Conservation (phyloP, 2,113 vertebrate species). For the Lophochroa leadbeateri region DNA sequence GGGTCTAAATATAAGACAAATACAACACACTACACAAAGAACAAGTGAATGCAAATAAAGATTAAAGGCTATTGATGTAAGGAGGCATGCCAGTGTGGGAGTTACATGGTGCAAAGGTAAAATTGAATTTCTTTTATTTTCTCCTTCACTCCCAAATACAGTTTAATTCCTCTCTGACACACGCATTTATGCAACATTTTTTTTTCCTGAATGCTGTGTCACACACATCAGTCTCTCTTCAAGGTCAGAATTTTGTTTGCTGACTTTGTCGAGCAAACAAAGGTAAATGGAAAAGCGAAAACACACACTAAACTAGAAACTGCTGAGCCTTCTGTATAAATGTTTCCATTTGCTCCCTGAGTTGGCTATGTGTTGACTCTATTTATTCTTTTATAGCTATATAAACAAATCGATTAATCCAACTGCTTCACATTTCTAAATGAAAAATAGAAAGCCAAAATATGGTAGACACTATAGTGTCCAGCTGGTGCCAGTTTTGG, state of each 20-base stretch:
- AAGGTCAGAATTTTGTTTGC: background rate
- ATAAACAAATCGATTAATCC: background rate
- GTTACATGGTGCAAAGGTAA: background rate
- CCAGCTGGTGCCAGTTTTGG: background rate
- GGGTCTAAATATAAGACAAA: background rate
- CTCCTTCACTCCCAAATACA: background rate
- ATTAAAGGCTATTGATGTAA: background rate
- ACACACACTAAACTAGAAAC: background rate
- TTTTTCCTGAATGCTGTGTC: background rate
- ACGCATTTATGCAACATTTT: background rate
- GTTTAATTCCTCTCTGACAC: background rate
- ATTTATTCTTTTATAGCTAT: background rate
- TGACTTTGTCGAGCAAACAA: background rate
- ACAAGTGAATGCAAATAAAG: background rate
- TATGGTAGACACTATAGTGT: background rate
- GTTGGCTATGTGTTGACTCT: background rate
- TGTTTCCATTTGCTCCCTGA: background rate
- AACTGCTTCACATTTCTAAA: background rate
- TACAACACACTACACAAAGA: background rate
- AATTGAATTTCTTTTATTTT: background rate
- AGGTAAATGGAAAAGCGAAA: background rate
- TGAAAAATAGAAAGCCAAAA: background rate
- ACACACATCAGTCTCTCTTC: background rate
- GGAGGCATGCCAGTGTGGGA: fast-evolving
- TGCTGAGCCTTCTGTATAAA: background rate